Evolutionary conservation across 2,797 vertebrate genomes (phyloP), one percentile per base, ranked within the genome.

Genomic region (Crypturellus tataupa): DNA sequence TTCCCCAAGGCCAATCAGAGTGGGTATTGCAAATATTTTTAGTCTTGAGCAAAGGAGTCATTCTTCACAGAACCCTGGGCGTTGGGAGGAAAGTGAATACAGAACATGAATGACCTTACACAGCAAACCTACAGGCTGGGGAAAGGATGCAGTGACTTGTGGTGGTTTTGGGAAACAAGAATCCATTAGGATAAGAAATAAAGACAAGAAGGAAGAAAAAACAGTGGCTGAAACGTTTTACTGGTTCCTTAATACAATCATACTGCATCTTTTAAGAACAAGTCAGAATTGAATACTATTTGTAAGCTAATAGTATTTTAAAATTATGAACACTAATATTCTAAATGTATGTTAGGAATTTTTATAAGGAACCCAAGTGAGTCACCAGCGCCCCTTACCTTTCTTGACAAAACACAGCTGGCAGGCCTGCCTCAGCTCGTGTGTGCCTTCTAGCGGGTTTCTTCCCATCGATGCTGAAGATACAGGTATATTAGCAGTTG

Each of bases 351-450:
- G 24, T 58, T 72, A 67, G 31, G 12, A 23, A 9, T 35, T 42
- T 1, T n/a, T 33, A 40, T 39, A 62, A 37, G 16, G 14, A 67
- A 76, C 12, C 2, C n/a, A 55, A 7, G 4, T 3, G 37, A 67
- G n/a, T 76, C 10, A 17, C 14, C 82, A 75, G 27, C 78, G 33
- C n/a, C 46, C 33, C 98, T 98, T 95, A 99, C 99, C 99, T 85
- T 98, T 99, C 98, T 98, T 99, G 87, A 98, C 88, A 80, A 98
- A 99, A 97, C 99, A 99, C 59, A 96, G 72, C 55, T 98, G 98
- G 97, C 99, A 99, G 24, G 99, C 99, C 95, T 99, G 99, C 95
- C 97, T 98, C 93, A 99, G 98, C 58, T 99, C 99, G 64, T 99
- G 99, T 1, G 99, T 99, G 89, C 99, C 98, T 84, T 99, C 98